A percentile compares a stretch with the other conserved stretches of the same genome.
Evolutionary conservation across 2,888 invertebrate species (phyloP).

Genomic region (Escarpia spicata): DNA sequence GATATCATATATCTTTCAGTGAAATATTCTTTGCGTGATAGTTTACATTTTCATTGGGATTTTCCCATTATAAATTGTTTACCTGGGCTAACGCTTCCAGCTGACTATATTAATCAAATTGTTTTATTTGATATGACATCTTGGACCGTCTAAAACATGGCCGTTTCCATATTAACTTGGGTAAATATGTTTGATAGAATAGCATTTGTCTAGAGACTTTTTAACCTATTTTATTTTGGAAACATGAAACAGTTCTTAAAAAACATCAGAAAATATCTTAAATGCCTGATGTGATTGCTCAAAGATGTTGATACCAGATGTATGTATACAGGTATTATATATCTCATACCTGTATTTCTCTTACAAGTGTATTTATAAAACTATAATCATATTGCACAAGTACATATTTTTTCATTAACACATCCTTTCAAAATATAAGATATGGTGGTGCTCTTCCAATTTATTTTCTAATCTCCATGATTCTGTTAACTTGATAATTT

Average conservation of each 20-base stretch:
- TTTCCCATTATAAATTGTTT: neutral
- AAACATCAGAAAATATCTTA: too few relatives aligned
- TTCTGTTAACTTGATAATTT: neutral
- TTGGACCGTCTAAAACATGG: neutral
- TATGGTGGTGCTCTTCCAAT: too few relatives aligned
- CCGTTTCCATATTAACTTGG: neutral
- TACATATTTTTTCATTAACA: too few relatives aligned
- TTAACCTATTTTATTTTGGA: neutral
- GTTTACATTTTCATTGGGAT: neutral
- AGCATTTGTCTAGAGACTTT: neutral
- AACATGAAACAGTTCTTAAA: neutral
- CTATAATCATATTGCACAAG: too few relatives aligned
- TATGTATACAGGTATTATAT: too few relatives aligned
- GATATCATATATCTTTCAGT: too few relatives aligned
- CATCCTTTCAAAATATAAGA: too few relatives aligned
- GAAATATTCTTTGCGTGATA: neutral
- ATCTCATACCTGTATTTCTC: too few relatives aligned
- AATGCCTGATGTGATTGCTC: too few relatives aligned
- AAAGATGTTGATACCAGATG: too few relatives aligned
- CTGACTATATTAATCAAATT: neutral
- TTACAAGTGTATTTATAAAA: too few relatives aligned
- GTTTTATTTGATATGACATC: neutral
- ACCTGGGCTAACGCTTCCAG: neutral
- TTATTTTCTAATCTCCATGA: neutral
- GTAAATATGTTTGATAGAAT: neutral